These are phyloP conservation scores for Yasuhikotakia modesta DNA, from an alignment of 2,797 vertebrate species.

Conservation along the genomic window DNA sequence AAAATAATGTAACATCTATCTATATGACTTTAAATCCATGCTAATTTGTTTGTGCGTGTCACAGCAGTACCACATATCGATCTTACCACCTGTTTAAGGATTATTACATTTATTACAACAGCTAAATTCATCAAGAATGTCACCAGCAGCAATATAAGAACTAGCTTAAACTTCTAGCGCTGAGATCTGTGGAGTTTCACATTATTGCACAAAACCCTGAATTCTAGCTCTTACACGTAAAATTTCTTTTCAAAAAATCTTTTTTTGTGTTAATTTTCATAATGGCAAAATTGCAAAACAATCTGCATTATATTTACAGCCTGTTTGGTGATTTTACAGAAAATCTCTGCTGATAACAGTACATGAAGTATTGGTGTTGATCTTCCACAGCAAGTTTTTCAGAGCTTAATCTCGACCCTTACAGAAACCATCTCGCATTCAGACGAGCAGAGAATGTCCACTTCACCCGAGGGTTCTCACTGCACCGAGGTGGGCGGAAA, in stretches of 20 bases:
- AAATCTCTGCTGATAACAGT: background rate
- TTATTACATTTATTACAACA: background rate
- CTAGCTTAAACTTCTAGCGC: conserved; percentile 14
- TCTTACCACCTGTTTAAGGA: background rate
- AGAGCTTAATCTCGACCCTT: background rate
- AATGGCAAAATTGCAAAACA: background rate
- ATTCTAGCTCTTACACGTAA: background rate
- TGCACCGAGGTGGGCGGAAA: conserved; percentile 13
- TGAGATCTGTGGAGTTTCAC: background rate
- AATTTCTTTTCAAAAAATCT: background rate
- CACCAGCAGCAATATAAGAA: background rate
- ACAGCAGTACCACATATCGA: conserved; percentile 14
- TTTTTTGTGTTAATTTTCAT: background rate
- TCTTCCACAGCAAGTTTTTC: background rate
- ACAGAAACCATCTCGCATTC: background rate
- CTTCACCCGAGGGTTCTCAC: background rate
- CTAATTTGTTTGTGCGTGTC: conserved; percentile 10
- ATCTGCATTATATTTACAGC: background rate
- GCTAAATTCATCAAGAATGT: background rate
- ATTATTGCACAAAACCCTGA: conserved; percentile 31
- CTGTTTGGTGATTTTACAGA: background rate
- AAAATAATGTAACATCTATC: conserved; percentile 53
- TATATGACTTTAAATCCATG: conserved; percentile 12
- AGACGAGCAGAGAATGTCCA: conserved; percentile 1
- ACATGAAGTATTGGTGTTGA: background rate